A percentile compares a stretch with the other conserved stretches of the same genome.
These are phyloP conservation scores for Hydrophis major DNA, from an alignment of 2,797 vertebrate species.

Conservation along the genomic window DNA sequence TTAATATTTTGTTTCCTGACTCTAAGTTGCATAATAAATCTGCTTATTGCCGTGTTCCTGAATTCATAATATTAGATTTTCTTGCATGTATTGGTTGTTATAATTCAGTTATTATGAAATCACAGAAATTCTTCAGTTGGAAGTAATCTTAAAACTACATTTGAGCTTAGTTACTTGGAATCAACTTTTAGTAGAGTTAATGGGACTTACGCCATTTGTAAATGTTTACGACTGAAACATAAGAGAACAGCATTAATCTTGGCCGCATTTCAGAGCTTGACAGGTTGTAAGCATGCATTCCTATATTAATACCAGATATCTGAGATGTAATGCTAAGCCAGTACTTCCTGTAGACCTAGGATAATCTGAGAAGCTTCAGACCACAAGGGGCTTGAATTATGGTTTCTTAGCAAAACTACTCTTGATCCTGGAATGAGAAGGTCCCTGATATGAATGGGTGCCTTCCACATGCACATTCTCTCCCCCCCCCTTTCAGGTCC, in stretches of 20 bases:
- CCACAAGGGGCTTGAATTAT: neutral
- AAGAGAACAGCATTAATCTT: neutral
- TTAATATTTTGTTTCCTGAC: neutral
- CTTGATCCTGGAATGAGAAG: neutral
- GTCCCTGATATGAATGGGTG: neutral
- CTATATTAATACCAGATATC: neutral
- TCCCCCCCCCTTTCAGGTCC: neutral
- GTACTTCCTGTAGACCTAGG: neutral
- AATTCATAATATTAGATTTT: neutral
- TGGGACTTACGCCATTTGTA: neutral
- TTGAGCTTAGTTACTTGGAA: neutral
- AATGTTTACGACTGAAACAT: neutral
- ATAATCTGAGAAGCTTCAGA: neutral
- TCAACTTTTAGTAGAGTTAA: neutral
- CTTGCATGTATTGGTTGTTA: neutral
- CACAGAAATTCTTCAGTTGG: neutral
- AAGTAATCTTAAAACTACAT: neutral
- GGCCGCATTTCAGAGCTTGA: neutral
- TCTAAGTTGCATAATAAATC: neutral
- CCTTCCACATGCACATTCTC: neutral
- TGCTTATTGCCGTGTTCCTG: neutral
- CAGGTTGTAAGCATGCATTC: neutral
- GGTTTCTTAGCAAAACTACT: neutral
- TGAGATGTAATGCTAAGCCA: neutral
- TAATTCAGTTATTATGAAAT: neutral